phyloP scores from a whole-genome alignment of 2,113 vertebrate species.

The Microcebus griseorufus region DNA sequence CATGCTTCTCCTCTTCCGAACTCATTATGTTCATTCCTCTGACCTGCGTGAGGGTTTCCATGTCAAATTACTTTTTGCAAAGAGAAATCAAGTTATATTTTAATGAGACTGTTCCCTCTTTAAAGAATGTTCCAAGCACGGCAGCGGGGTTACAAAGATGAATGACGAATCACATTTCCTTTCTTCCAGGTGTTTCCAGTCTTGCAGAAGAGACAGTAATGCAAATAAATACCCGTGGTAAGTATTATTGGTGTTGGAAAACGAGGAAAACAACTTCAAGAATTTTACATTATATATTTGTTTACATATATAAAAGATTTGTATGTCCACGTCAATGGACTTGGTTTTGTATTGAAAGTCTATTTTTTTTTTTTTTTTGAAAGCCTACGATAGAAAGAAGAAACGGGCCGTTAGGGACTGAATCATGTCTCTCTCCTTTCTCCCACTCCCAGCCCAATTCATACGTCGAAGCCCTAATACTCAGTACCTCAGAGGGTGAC shows the following conservation, averaged over 20 bases:
- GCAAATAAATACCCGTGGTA: not conserved
- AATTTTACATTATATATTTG: not conserved
- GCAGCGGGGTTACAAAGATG: too few relatives aligned
- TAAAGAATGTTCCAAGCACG: not conserved
- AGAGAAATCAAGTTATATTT: not conserved
- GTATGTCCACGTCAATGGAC: too few relatives aligned
- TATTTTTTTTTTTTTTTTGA: too few relatives aligned
- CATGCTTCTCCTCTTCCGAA: not conserved
- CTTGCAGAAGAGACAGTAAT: not conserved
- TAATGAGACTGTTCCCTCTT: not conserved
- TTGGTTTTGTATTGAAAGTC: not conserved
- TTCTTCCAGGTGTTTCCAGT: not conserved
- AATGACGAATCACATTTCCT: not conserved
- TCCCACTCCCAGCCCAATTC: not conserved
- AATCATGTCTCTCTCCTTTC: not conserved
- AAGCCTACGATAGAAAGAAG: not conserved
- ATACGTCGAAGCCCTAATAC: too few relatives aligned
- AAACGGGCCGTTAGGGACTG: not conserved
- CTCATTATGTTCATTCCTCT: not conserved
- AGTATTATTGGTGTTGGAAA: not conserved
- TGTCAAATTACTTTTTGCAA: not conserved
- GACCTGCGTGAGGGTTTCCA: not conserved
- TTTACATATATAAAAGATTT: not conserved
- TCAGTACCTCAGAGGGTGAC: not conserved
- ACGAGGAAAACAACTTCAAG: not conserved